Conservation (phyloP, 2,797 vertebrate genomes). For the Australoheros facetus region DNA sequence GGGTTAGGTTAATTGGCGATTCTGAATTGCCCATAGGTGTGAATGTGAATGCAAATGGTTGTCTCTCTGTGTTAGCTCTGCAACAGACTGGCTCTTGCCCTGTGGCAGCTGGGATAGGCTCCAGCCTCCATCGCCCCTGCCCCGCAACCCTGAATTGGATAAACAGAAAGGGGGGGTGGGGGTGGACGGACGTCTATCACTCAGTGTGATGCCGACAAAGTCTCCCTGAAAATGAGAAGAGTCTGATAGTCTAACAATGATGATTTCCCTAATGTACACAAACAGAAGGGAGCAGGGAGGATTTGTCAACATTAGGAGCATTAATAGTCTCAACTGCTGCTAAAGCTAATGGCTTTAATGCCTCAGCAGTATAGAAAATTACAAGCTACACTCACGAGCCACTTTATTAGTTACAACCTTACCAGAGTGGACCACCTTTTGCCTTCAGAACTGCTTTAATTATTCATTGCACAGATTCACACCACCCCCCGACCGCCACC, state of each 20-base stretch:
- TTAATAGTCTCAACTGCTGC: background rate
- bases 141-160: too few relatives aligned
- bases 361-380: background rate
- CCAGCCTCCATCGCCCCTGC: too few relatives aligned
- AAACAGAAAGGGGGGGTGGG: too few relatives aligned
- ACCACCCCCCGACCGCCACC: too few relatives aligned
- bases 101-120: too few relatives aligned
- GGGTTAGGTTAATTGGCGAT: too few relatives aligned
- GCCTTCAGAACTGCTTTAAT: background rate
- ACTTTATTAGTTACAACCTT: background rate
- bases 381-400: background rate
- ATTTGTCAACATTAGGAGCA: background rate
- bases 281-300: background rate
- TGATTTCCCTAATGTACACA: background rate
- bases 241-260: background rate
- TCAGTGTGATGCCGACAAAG: background rate
- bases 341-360: background rate
- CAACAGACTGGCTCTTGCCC: too few relatives aligned
- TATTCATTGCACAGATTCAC: background rate
- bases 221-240: background rate
- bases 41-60: too few relatives aligned
- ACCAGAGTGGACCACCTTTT: background rate
- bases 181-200: too few relatives aligned
- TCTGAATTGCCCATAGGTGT: too few relatives aligned
- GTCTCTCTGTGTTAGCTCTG: too few relatives aligned